Conservation (phyloP, 1,140 invertebrate species). For the Aphidius gifuensis region DNA sequence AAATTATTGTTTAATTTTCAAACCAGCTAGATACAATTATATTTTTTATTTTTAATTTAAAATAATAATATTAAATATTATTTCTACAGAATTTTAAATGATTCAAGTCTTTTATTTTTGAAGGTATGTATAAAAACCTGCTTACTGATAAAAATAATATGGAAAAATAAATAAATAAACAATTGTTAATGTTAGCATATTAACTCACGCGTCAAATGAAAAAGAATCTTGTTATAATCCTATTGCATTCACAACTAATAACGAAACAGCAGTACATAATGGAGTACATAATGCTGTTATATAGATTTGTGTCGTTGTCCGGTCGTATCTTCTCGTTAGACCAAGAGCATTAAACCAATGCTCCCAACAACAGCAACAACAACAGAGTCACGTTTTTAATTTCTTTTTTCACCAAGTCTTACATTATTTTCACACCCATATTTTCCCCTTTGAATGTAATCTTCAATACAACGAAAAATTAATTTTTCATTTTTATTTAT, state of each 20-base stretch:
- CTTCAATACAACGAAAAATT: too few relatives aligned
- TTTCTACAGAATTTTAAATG: too few relatives aligned
- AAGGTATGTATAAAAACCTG: too few relatives aligned
- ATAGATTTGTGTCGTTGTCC: slow-evolving; percentile 21
- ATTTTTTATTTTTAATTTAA: too few relatives aligned
- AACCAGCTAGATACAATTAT: too few relatives aligned
- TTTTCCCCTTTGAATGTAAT: neutral
- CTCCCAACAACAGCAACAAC: slow-evolving; percentile 17
- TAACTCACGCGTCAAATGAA: neutral
- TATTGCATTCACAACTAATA: slow-evolving; percentile 3
- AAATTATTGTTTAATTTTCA: neutral
- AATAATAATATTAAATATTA: too few relatives aligned
- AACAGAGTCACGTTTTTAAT: slow-evolving; percentile 35
- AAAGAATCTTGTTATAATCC: slow-evolving; percentile 2
- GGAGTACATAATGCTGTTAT: slow-evolving; percentile 10
- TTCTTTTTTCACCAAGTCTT: slow-evolving; percentile 25
- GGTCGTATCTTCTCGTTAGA: slow-evolving; percentile 36
- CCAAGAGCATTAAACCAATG: slow-evolving; percentile 14
- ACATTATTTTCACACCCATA: slow-evolving; percentile 30
- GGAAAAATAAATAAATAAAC: neutral
- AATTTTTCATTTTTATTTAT: neutral
- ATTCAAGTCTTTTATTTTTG: too few relatives aligned
- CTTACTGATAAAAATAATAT: too few relatives aligned
- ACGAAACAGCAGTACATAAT: neutral
- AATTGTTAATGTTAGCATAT: neutral